Percentiles rank a stretch among this genome's conserved stretches.
Evolutionary conservation across 2,113 vertebrate genomes (phyloP).

Genomic region (Stegastes partitus): DNA sequence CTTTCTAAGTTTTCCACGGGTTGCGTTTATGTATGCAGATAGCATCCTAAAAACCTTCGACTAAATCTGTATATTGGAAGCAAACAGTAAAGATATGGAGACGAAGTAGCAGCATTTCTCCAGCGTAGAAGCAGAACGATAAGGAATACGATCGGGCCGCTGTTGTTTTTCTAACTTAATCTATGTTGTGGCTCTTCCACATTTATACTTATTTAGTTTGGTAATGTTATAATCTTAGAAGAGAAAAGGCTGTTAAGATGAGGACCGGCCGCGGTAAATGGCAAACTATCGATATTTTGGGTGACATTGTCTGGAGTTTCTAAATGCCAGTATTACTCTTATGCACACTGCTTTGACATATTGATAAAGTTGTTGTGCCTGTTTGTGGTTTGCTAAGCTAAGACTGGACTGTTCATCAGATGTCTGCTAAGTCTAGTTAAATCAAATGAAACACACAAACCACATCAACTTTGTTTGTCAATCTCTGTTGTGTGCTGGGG

Average conservation of each 20-base stretch:
- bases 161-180: not conserved
- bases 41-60: no score
- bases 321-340: not conserved
- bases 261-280: not conserved
- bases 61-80: no score
- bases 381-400: no score
- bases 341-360: no score
- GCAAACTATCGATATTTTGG: not conserved
- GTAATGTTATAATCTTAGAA: not conserved
- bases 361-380: not conserved
- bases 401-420: not conserved
- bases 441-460: not conserved
- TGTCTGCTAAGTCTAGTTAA: not conserved
- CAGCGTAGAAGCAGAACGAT: not conserved
- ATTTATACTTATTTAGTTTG: no score
- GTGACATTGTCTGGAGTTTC: not conserved
- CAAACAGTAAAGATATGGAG: no score
- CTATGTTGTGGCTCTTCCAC: no score
- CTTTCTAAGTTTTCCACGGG: no score
- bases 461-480: not conserved
- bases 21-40: no score
- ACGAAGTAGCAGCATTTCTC: not conserved
- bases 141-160: not conserved
- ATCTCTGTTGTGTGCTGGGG: no score
- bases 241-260: not conserved